Evolutionary conservation across 1,140 invertebrate genomes (phyloP).

Genomic region (Sarcophaga peregrina): DNA sequence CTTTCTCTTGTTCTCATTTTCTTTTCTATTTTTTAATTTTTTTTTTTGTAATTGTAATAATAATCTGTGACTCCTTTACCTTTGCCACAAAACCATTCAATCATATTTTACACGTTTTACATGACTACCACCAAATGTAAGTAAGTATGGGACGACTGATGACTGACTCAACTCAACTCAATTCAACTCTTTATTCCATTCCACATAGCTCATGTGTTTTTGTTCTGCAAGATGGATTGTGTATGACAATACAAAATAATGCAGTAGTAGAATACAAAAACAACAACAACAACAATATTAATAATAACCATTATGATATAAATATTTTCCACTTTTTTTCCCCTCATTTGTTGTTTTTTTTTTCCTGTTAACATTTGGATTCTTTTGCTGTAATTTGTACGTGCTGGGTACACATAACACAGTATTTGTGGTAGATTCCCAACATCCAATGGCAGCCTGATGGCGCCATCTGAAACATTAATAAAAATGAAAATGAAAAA

Average conservation of each 20-base stretch:
- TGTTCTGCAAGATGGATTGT: neutral
- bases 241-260: conserved; percentile 17
- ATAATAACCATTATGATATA: neutral
- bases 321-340: neutral
- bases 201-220: neutral
- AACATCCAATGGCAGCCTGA: neutral
- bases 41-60: conserved; percentile 4
- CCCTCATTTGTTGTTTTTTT: neutral
- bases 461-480: conserved; percentile 21
- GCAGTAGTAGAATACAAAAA: neutral
- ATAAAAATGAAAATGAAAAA: conserved; percentile 16
- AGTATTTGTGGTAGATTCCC: neutral
- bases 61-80: neutral
- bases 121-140: neutral
- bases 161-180: neutral
- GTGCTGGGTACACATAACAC: neutral
- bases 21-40: neutral
- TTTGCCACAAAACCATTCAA: conserved; percentile 4
- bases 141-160: too few species aligned
- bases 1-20: neutral
- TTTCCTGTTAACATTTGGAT: neutral
- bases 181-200: neutral
- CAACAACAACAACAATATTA: too few species aligned
- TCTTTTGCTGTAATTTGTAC: conserved; percentile 9
- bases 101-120: conserved; percentile 22